phyloP scores from a whole-genome alignment of 2,888 invertebrate genomes.

The Chrysina gloriosa region DNA sequence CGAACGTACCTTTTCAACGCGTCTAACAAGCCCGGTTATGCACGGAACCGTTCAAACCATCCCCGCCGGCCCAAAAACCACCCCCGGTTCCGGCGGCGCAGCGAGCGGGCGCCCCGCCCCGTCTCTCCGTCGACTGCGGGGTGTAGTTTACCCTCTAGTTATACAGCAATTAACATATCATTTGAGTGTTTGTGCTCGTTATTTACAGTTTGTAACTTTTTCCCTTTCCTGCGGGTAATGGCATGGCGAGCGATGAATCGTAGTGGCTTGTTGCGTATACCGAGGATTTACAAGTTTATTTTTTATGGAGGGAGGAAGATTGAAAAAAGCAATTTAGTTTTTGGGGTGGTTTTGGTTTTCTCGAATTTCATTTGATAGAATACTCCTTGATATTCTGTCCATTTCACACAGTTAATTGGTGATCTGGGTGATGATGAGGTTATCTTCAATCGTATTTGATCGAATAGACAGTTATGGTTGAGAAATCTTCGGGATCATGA shows the following conservation, averaged over 20 bases:
- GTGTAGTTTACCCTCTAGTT: constrained; percentile 59
- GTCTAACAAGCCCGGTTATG: constrained; percentile 54
- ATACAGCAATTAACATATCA: constrained; percentile 62
- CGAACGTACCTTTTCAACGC: constrained; percentile 62
- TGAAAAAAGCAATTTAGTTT: too few species aligned
- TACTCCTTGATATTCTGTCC: too few species aligned
- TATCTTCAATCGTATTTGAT: too few species aligned
- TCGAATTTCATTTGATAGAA: too few species aligned
- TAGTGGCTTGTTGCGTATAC: background rate
- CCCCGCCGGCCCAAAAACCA: constrained; percentile 4
- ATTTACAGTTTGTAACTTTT: constrained; percentile 48
- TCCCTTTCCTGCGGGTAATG: background rate
- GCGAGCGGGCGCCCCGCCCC: background rate
- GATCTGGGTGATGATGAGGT: too few species aligned
- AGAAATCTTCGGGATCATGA: too few species aligned
- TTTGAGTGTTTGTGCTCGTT: constrained; percentile 61
- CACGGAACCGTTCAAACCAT: constrained; percentile 20
- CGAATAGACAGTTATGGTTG: too few species aligned
- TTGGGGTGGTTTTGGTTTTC: too few species aligned
- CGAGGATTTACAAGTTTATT: too few species aligned
- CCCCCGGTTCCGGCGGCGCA: constrained; percentile 21
- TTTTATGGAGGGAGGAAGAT: too few species aligned
- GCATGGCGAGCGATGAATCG: background rate
- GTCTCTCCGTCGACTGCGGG: background rate
- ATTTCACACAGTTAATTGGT: too few species aligned